A percentile compares a stretch with the other conserved stretches of the same genome.
Evolutionary conservation across 2,888 invertebrate species (phyloP).

Genomic region (Pomacea canaliculata): DNA sequence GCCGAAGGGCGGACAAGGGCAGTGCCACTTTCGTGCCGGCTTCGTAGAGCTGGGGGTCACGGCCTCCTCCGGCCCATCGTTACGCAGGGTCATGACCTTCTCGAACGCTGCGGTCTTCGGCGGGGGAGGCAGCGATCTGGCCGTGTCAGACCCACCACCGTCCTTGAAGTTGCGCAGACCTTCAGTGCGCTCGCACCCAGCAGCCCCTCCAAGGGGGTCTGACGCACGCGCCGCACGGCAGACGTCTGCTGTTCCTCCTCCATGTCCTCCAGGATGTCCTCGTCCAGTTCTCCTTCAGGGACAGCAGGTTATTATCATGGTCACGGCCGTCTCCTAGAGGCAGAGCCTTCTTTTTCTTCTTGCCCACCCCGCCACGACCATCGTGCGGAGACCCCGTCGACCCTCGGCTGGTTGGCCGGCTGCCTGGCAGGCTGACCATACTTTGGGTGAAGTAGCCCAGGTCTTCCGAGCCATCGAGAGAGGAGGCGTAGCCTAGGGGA

Average conservation of each 20-base stretch:
- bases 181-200: background rate
- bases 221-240: background rate
- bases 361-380: slow-evolving; percentile 33
- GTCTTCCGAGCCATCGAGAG: slow-evolving; percentile 55
- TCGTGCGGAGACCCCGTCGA: slow-evolving; percentile 42
- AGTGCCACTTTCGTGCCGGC: slow-evolving; percentile 16
- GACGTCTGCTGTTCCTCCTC: slow-evolving; percentile 41
- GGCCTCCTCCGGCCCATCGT: background rate
- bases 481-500: slow-evolving; percentile 50
- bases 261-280: slow-evolving; percentile 50
- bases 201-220: background rate
- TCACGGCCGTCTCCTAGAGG: slow-evolving; percentile 48
- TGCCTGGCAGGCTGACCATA: slow-evolving; percentile 35
- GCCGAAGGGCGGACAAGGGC: slow-evolving; percentile 24
- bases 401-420: slow-evolving; percentile 51
- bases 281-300: slow-evolving; percentile 58
- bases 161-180: background rate
- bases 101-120: slow-evolving; percentile 32
- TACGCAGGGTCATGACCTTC: slow-evolving; percentile 4
- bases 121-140: slow-evolving; percentile 30
- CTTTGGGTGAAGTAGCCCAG: slow-evolving; percentile 49
- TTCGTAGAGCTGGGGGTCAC: slow-evolving; percentile 13
- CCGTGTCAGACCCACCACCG: slow-evolving; percentile 26
- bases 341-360: slow-evolving; percentile 45
- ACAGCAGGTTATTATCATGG: slow-evolving; percentile 47